Conservation (phyloP, 2,113 vertebrate species). For the Puffinus mauretanicus region DNA sequence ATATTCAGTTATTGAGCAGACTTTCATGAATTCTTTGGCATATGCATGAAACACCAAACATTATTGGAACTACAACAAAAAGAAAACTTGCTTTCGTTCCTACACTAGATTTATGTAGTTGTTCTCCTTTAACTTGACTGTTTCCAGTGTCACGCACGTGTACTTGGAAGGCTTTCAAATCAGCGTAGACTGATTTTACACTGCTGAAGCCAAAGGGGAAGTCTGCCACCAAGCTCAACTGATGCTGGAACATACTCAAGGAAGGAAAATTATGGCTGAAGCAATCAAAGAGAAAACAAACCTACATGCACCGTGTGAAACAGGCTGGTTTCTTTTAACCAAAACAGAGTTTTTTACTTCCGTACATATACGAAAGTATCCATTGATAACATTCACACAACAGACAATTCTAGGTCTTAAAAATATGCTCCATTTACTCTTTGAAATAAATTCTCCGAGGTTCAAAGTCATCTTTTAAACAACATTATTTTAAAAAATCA, state of each 20-base stretch:
- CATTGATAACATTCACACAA: neutral
- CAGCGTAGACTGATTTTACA: neutral
- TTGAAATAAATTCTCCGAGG: neutral
- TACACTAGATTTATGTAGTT: neutral
- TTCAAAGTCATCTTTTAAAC: neutral
- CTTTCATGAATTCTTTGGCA: neutral
- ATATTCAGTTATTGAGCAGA: neutral
- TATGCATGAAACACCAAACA: neutral
- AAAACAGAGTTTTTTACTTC: neutral
- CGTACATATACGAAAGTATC: neutral
- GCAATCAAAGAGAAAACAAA: neutral
- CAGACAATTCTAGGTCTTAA: neutral
- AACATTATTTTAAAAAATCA: neutral
- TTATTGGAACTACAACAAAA: neutral
- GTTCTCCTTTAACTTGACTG: neutral
- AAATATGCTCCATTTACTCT: neutral
- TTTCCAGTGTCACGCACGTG: neutral
- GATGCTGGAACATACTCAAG: neutral
- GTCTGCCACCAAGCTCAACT: slow-evolving; percentile 2
- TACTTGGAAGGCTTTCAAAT: slow-evolving; percentile 17
- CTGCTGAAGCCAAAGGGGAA: slow-evolving; percentile 11
- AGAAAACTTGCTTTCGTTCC: neutral
- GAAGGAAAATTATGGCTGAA: neutral
- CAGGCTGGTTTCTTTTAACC: neutral
- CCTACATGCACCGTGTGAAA: neutral